A percentile compares a stretch with the other conserved stretches of the same genome.
These are phyloP conservation scores for Oscheius myriophilus DNA, from an alignment of 2,888 invertebrate species.

Conservation along the genomic window DNA sequence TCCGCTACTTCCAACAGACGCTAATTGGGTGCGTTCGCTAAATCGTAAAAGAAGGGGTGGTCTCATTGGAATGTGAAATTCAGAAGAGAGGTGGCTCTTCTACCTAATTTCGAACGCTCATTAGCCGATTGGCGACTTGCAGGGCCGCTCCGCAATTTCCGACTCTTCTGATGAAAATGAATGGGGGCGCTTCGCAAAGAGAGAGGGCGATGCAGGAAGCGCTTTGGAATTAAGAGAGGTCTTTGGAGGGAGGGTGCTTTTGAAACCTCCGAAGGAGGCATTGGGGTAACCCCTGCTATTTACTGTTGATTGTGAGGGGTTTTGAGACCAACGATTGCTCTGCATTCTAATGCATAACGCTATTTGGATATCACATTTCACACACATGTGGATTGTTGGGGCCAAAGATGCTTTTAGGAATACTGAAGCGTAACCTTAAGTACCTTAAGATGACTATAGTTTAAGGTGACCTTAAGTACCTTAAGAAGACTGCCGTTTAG, in stretches of 20 bases:
- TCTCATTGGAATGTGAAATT: neutral
- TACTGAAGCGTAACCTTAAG: too few relatives aligned
- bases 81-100: constrained; percentile 3
- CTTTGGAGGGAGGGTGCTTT: neutral
- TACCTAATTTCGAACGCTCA: constrained; percentile 2
- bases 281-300: neutral
- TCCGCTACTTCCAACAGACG: constrained; percentile 97
- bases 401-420: too few relatives aligned
- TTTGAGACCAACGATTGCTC: too few relatives aligned
- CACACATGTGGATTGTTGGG: too few relatives aligned
- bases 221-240: neutral
- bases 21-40: constrained; percentile 83
- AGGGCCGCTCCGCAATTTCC: constrained; percentile 1
- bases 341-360: too few relatives aligned
- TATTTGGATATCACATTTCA: too few relatives aligned
- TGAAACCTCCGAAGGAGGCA: neutral
- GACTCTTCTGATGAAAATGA: constrained; percentile 17
- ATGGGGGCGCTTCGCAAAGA: neutral
- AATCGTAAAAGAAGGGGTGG: neutral
- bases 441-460: too few relatives aligned
- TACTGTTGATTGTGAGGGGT: neutral
- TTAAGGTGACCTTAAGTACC: too few relatives aligned
- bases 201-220: neutral
- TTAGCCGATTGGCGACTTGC: constrained; percentile 9
- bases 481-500: too few relatives aligned